Conservation (phyloP, 1,140 invertebrate genomes). For the Papilio dardanus region DNA sequence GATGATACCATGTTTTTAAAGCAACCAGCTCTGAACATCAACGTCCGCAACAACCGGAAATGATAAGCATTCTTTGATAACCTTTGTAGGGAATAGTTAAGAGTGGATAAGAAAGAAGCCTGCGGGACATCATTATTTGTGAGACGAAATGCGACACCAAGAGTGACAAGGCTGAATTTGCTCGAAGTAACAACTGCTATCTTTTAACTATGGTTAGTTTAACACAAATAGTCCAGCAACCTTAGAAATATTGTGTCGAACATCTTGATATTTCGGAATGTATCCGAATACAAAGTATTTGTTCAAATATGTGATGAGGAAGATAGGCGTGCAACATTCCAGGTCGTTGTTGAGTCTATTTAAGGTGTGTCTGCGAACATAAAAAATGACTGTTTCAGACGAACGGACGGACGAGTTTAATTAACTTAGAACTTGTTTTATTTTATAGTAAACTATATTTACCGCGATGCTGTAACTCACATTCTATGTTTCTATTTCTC, state of each 20-base stretch:
- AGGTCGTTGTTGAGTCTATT: neutral
- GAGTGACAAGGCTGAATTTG: no score
- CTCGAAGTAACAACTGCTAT: no score
- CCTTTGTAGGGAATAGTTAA: neutral
- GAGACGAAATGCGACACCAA: neutral
- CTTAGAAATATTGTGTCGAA: no score
- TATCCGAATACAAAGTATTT: neutral
- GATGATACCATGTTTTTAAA: neutral
- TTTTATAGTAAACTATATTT: slow-evolving; percentile 17
- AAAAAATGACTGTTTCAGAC: slow-evolving; percentile 10
- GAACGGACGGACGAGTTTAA: slow-evolving; percentile 8
- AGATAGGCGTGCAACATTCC: slow-evolving; percentile 14
- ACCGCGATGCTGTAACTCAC: slow-evolving; percentile 12
- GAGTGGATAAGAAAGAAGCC: neutral
- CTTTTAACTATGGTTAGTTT: no score
- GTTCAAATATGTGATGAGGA: slow-evolving; percentile 12
- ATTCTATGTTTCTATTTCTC: slow-evolving; percentile 22
- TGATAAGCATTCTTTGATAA: neutral
- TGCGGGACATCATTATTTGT: neutral
- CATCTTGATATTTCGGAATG: neutral
- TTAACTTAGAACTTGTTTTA: slow-evolving; percentile 4
- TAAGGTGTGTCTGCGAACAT: slow-evolving; percentile 16
- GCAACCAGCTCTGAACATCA: neutral
- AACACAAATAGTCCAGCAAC: no score
- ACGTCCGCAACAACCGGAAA: neutral